phyloP scores from a whole-genome alignment of 2,888 invertebrate species.

The Ametastegia equiseti region DNA sequence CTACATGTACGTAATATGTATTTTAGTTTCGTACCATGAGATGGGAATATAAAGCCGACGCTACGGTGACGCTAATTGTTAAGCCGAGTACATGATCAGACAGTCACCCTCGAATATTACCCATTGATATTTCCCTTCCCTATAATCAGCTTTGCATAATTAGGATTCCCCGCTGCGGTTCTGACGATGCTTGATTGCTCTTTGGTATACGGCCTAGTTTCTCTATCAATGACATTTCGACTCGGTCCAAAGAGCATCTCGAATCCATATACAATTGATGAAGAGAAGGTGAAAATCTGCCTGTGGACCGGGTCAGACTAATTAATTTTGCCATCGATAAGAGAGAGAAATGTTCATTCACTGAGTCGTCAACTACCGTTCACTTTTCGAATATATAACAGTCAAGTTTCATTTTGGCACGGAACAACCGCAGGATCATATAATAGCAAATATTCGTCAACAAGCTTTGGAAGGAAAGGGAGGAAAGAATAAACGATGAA shows the following conservation, averaged over 20 bases:
- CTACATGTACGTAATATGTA: not conserved
- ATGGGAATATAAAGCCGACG: not conserved
- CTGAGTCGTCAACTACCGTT: too few species aligned
- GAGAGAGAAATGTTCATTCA: too few species aligned
- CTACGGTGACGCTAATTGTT: too few species aligned
- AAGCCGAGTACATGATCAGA: not conserved
- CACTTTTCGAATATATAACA: too few species aligned
- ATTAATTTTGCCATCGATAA: too few species aligned
- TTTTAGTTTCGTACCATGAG: not conserved
- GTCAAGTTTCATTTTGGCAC: too few species aligned
- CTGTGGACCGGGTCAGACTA: too few species aligned
- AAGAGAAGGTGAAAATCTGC: too few species aligned
- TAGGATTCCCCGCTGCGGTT: not conserved
- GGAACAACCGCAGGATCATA: too few species aligned
- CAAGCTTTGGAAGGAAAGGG: too few species aligned
- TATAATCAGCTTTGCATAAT: slow-evolving; percentile 36
- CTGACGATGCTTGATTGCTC: slow-evolving; percentile 22
- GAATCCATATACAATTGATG: not conserved
- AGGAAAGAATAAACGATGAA: not conserved
- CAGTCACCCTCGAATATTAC: slow-evolving; percentile 9
- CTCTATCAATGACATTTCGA: slow-evolving; percentile 1
- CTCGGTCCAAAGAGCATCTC: not conserved
- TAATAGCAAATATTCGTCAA: too few species aligned
- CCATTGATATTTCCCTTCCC: slow-evolving; percentile 30
- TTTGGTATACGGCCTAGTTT: not conserved